Base-by-base conservation (phyloP, 2,888 invertebrate species). In the Toxonevra muliebris region DNA sequence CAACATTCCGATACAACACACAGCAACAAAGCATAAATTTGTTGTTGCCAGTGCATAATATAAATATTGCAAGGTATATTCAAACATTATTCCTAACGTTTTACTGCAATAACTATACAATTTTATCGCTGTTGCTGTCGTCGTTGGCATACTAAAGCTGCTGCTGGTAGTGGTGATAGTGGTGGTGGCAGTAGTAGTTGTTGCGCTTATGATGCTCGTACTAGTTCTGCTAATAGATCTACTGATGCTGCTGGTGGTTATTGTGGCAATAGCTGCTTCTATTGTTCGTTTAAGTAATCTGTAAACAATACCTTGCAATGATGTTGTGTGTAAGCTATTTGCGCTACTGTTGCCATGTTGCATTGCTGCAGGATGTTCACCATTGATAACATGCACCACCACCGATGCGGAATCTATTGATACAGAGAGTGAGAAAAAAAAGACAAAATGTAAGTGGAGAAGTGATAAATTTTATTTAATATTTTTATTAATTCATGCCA, bases 331-430 rank as follows among this genome's bases (percentile, higher is more conserved):
- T 65, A 80, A 73, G 70, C 77, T 76, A 79, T 79, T 81, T 72
- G 84, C 83, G 74, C 82, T 85, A 77, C 84, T 84, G 76, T 85
- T 85, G 73, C 85, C 86, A 75, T 86, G 86, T 76, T 90, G 90
- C 89, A 90, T 90, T 60, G 90, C 90, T 10, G 90, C 90, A 73
- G 89, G 90, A 74, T 89, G 85, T 85, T 89, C 90, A 79, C 93
- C 93, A 82, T 93, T 93, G 78, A 93, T 88, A 77, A 93, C 93
- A 86, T 93, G 93, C 69, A 93, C 93, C 79, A 93, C 89, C 77
- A 94, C 93, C 76, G 92, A 92, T 69, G 93, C 93, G 65, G 92
- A 91, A 84, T 93, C 93, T 87, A 67, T 59, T 55, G 54, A 62
- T 9, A 10, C 10, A 52, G 9, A 42, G n/a, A 17, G 30, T 40